Evolutionary conservation across 1,140 invertebrate genomes (phyloP).

Genomic region (Ericerus pela): DNA sequence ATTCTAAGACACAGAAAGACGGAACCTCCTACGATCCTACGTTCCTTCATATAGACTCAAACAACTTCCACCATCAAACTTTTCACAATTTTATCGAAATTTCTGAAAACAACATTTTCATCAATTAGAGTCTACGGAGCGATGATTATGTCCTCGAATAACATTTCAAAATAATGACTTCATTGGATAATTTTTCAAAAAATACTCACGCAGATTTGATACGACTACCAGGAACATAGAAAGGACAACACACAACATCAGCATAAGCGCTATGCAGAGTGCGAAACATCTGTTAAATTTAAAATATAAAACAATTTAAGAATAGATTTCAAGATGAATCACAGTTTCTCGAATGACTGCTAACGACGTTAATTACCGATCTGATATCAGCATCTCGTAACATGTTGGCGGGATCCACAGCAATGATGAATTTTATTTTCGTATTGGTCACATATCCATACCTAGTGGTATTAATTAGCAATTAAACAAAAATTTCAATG

Average conservation of each 20-base stretch:
- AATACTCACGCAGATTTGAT: constrained; percentile 41
- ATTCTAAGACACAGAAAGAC: too few relatives aligned
- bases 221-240: constrained; percentile 73
- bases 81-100: constrained; percentile 1
- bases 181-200: too few relatives aligned
- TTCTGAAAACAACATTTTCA: not conserved
- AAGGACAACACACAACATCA: constrained; percentile 88
- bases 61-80: constrained; percentile 2
- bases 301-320: not conserved
- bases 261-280: constrained; percentile 79
- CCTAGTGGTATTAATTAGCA: constrained; percentile 48
- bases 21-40: too few relatives aligned
- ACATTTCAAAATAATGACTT: not conserved
- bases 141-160: not conserved
- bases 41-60: too few relatives aligned
- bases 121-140: not conserved
- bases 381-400: constrained; percentile 87
- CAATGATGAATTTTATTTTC: constrained; percentile 84
- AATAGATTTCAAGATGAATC: not conserved
- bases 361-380: constrained; percentile 37
- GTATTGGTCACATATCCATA: constrained; percentile 96
- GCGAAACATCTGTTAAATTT: constrained; percentile 50
- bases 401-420: constrained; percentile 75
- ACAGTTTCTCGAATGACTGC: too few relatives aligned
- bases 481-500: not conserved